Percentiles rank a stretch among this genome's conserved stretches.
Evolutionary conservation across 2,888 invertebrate genomes (phyloP).

Genomic region (Morpho achilles): DNA sequence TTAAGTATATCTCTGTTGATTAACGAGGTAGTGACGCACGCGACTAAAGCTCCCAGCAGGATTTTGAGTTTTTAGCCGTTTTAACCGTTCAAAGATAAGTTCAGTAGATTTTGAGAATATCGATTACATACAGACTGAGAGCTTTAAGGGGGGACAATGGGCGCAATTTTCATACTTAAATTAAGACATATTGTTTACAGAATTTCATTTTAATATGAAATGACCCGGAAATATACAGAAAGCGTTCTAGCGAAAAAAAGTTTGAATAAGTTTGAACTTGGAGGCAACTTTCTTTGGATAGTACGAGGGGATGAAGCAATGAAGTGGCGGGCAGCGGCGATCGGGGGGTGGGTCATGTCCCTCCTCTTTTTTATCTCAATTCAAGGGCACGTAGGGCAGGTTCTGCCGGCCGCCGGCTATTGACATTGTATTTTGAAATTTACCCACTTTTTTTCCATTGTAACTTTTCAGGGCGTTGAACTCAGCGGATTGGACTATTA

Average conservation of each 20-base stretch:
- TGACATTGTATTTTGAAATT: constrained; percentile 78
- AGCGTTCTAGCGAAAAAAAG: background rate
- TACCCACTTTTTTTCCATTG: constrained; percentile 74
- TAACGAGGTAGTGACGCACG: too few relatives aligned
- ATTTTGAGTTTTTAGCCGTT: too few relatives aligned
- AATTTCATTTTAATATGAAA: too few relatives aligned
- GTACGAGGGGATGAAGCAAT: constrained; percentile 19
- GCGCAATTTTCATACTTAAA: too few relatives aligned
- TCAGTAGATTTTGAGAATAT: too few relatives aligned
- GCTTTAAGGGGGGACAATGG: too few relatives aligned
- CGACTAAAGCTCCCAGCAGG: too few relatives aligned
- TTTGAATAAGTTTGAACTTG: constrained; percentile 11
- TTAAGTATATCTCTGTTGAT: too few relatives aligned
- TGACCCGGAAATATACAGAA: background rate
- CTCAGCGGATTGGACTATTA: constrained; percentile 40
- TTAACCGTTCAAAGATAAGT: too few relatives aligned
- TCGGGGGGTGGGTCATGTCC: constrained; percentile 67
- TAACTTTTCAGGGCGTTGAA: constrained; percentile 74
- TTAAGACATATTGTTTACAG: too few relatives aligned
- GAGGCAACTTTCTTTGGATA: constrained; percentile 38
- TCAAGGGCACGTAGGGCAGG: constrained; percentile 79
- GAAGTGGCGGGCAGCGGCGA: constrained; percentile 33
- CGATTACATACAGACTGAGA: too few relatives aligned
- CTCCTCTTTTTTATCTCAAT: constrained; percentile 75
- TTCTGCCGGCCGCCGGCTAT: constrained; percentile 75